phyloP scores from a whole-genome alignment of 2,888 invertebrate species.

The Volucella bombylans region DNA sequence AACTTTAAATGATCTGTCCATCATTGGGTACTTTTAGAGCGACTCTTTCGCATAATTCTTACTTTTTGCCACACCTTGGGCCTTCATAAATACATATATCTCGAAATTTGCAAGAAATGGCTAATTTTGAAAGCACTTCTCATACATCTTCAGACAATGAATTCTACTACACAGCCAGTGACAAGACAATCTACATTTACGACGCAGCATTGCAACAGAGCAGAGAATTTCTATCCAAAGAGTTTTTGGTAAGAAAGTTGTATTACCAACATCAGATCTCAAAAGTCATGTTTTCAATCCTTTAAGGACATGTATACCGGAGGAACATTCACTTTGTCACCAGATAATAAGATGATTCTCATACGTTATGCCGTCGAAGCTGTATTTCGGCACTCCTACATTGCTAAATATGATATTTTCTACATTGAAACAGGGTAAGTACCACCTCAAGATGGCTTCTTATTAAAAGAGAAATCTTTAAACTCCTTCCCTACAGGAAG shows the following conservation, averaged over 20 bases:
- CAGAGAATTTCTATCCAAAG: slow-evolving; percentile 75
- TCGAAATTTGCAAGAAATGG: no score
- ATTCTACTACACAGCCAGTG: slow-evolving; percentile 83
- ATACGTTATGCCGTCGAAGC: slow-evolving; percentile 79
- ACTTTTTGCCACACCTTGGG: no score
- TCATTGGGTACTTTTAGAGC: no score
- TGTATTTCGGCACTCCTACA: slow-evolving; percentile 86
- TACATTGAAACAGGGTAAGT: slow-evolving; percentile 84
- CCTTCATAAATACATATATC: no score
- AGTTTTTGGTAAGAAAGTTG: slow-evolving; percentile 77
- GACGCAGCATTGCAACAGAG: slow-evolving; percentile 81
- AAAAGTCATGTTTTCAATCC: neutral
- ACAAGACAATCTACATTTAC: slow-evolving; percentile 81
- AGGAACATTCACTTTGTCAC: slow-evolving; percentile 80
- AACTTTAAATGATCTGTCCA: no score
- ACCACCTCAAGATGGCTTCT: neutral
- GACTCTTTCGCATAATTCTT: no score
- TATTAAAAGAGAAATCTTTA: neutral
- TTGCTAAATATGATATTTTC: slow-evolving; percentile 86
- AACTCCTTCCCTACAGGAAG: slow-evolving; percentile 14
- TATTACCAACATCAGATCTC: neutral
- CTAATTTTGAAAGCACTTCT: no score
- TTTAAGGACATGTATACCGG: slow-evolving; percentile 79
- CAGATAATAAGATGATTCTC: slow-evolving; percentile 79
- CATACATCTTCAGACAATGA: slow-evolving; percentile 83